These are phyloP conservation scores for Oryzias dopingdopingensis DNA, from an alignment of 2,797 vertebrate genomes.

Conservation along the genomic window DNA sequence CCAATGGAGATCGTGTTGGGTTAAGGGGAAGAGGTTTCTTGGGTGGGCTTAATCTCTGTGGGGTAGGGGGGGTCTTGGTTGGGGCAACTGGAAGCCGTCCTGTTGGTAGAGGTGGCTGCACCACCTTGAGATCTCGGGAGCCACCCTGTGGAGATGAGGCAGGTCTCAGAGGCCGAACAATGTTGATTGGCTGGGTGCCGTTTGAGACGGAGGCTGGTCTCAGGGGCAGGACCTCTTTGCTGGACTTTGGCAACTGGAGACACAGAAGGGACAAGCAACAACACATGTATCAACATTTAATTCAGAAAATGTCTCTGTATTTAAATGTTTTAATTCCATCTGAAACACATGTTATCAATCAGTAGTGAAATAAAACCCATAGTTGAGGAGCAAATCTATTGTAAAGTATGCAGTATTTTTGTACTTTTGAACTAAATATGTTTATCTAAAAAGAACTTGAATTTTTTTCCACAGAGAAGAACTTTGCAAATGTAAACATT, in stretches of 20 bases:
- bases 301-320: too few relatives aligned
- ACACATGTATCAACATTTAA: neutral
- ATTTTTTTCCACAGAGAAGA: too few relatives aligned
- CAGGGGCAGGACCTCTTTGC: conserved; percentile 70
- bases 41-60: conserved; percentile 78
- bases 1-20: conserved; percentile 79
- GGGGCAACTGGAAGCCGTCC: conserved; percentile 57
- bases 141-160: conserved; percentile 27
- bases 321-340: neutral
- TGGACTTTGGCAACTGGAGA: conserved; percentile 70
- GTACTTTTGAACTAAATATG: too few relatives aligned
- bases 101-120: conserved; percentile 75
- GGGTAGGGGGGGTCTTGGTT: conserved; percentile 34
- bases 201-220: conserved; percentile 55
- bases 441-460: too few relatives aligned
- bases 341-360: neutral
- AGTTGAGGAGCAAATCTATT: too few relatives aligned
- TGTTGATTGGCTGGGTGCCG: conserved; percentile 77
- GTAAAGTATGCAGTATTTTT: too few relatives aligned
- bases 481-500: too few relatives aligned
- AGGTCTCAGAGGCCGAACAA: conserved; percentile 81
- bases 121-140: conserved; percentile 58
- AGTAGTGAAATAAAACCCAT: too few relatives aligned
- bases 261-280: neutral
- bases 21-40: conserved; percentile 84